phyloP scores from a whole-genome alignment of 2,888 invertebrate genomes.

The Drosophila pseudotakahashii region DNA sequence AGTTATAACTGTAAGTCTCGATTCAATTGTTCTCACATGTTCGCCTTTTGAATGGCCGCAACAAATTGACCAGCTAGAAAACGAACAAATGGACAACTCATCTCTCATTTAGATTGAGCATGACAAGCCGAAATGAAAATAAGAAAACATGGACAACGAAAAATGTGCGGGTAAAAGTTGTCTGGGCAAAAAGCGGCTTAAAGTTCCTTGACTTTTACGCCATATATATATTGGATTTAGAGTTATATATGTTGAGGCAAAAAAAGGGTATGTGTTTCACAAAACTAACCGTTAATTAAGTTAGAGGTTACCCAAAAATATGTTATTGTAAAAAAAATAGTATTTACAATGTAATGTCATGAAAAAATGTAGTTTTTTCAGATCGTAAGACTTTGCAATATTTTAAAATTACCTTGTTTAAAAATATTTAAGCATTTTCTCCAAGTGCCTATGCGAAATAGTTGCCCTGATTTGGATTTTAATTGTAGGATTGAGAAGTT shows the following conservation, averaged over 20 bases:
- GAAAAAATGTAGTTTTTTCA: no score
- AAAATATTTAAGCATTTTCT: no score
- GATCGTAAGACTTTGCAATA: no score
- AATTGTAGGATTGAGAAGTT: not conserved
- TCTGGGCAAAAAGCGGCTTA: slow-evolving; percentile 57
- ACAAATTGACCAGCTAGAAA: slow-evolving; percentile 59
- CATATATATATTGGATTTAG: not conserved
- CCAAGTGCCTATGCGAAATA: not conserved
- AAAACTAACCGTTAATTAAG: no score
- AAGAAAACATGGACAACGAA: slow-evolving; percentile 17
- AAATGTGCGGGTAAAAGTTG: slow-evolving; percentile 60
- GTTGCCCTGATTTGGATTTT: not conserved
- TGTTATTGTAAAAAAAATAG: no score
- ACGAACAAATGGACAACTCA: slow-evolving; percentile 57
- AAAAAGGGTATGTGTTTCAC: not conserved
- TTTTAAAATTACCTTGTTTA: no score
- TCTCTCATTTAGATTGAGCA: slow-evolving; percentile 59
- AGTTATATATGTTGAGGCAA: not conserved
- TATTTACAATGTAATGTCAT: no score
- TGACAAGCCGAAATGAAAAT: slow-evolving; percentile 57
- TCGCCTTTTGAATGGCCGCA: slow-evolving; percentile 56
- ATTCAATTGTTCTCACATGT: slow-evolving; percentile 55
- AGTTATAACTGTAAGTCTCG: slow-evolving; percentile 55
- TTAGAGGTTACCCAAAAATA: no score
- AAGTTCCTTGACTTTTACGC: slow-evolving; percentile 67